Conservation (phyloP, 2,113 vertebrate genomes). For the Neopipo cinnamomea region DNA sequence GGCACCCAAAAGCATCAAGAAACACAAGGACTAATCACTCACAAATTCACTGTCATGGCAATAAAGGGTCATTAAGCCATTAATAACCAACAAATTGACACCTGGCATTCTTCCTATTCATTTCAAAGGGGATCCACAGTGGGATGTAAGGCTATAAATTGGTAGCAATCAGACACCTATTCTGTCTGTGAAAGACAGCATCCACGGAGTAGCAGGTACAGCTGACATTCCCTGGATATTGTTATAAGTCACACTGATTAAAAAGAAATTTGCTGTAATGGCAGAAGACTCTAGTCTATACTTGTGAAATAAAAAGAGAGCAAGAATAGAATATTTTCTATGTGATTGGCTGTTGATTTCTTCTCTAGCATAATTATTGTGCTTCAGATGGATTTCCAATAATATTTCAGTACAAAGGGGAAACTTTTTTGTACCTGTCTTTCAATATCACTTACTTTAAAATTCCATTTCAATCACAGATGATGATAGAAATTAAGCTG, state of each 20-base stretch:
- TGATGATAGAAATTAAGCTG: neutral
- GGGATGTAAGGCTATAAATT: neutral
- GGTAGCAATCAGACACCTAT: neutral
- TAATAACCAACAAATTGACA: neutral
- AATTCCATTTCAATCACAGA: neutral
- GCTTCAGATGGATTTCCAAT: slow-evolving; percentile 7
- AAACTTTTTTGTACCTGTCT: neutral
- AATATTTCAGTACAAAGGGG: neutral
- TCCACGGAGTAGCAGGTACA: neutral
- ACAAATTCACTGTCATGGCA: neutral
- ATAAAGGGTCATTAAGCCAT: neutral
- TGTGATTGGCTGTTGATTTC: neutral
- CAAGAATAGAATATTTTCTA: neutral
- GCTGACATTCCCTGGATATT: neutral
- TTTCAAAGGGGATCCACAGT: neutral
- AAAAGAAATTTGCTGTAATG: neutral
- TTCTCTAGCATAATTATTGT: neutral
- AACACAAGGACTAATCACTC: neutral
- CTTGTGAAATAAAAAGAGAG: neutral
- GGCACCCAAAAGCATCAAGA: neutral
- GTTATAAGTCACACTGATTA: neutral
- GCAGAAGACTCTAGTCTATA: neutral
- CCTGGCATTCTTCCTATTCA: slow-evolving; percentile 8
- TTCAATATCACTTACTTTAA: neutral
- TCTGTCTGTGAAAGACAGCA: neutral